Percentiles rank a stretch among this genome's conserved stretches.
Conservation (phyloP, 2,113 vertebrate species). For the Castor canadensis region DNA sequence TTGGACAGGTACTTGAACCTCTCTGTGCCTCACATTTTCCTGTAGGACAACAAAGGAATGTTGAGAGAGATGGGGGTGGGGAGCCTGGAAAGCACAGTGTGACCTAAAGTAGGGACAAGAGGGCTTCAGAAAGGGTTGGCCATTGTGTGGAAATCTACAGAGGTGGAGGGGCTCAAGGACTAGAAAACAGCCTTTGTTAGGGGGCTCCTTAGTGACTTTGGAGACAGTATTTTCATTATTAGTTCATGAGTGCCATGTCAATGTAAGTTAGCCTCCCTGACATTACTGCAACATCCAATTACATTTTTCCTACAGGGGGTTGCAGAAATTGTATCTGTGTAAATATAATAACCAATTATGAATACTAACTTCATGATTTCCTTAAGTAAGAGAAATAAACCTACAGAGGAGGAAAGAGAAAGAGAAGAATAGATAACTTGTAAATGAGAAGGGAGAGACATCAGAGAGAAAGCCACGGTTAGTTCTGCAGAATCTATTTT, state of each 20-base stretch:
- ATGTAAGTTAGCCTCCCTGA: background rate
- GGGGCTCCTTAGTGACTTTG: background rate
- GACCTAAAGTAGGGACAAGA: too few species aligned
- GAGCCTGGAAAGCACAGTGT: too few species aligned
- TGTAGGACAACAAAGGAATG: background rate
- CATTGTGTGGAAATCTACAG: background rate
- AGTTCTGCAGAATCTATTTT: background rate
- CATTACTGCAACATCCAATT: background rate
- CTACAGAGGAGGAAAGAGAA: background rate
- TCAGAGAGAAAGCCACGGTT: background rate
- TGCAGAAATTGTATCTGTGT: background rate
- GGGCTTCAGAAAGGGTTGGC: too few species aligned
- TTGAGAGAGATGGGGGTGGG: background rate
- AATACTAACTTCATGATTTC: background rate
- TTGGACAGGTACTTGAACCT: background rate
- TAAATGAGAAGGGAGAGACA: background rate
- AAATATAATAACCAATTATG: background rate
- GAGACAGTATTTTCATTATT: background rate
- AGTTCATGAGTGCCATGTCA: background rate
- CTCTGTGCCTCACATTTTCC: background rate
- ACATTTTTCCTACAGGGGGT: background rate
- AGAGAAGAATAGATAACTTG: background rate
- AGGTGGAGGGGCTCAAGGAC: background rate
- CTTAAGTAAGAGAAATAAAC: slow-evolving; percentile 12
- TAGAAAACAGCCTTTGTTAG: too few species aligned